Evolutionary conservation across 2,888 invertebrate species (phyloP).

Genomic region (Xestia c-nigrum): DNA sequence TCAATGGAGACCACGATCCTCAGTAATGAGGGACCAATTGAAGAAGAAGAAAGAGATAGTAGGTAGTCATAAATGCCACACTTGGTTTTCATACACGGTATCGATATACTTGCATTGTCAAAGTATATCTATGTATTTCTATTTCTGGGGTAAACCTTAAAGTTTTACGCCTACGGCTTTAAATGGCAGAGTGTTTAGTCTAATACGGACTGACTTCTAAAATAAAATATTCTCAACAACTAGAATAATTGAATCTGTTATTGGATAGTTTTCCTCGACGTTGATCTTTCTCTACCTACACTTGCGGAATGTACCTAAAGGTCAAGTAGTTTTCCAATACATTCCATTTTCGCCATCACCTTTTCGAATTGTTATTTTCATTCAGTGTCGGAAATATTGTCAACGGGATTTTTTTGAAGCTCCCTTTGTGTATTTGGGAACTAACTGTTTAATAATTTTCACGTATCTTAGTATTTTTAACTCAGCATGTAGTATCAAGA

Average conservation of each 20-base stretch:
- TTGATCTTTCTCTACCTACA: not conserved
- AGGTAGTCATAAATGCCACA: no score
- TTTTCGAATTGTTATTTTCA: constrained; percentile 3
- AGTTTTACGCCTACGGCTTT: not conserved
- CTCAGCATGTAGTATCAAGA: not conserved
- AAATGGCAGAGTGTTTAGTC: constrained; percentile 5
- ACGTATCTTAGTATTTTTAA: not conserved
- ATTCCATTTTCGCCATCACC: not conserved
- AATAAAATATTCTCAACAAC: not conserved
- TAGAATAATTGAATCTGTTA: not conserved
- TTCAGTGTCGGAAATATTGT: not conserved
- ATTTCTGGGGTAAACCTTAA: constrained; percentile 19
- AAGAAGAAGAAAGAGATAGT: no score
- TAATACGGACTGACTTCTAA: not conserved
- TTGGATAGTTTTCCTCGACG: not conserved
- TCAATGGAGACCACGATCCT: no score
- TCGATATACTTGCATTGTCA: no score
- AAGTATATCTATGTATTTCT: no score
- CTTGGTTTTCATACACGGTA: no score
- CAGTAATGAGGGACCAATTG: no score
- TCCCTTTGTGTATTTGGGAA: not conserved
- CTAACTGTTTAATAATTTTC: not conserved
- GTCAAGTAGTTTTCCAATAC: not conserved
- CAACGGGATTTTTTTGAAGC: not conserved
- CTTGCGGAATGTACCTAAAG: not conserved